Percentiles rank a stretch among this genome's conserved stretches.
Conservation (phyloP, 1,140 invertebrate species). For the Papilio polytes region DNA sequence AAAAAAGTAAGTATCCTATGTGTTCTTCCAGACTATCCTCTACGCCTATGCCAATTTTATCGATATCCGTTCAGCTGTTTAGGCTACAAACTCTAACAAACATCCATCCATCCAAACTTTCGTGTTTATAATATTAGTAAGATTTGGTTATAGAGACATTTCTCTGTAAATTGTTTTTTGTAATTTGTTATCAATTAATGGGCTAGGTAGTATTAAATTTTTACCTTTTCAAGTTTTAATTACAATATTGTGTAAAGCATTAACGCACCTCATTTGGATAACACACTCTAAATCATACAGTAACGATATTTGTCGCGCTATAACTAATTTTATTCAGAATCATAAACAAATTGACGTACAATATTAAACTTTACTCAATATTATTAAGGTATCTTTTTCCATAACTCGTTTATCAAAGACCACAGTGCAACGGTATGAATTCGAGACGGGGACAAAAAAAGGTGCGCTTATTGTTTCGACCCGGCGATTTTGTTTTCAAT, state of each 20-base stretch:
- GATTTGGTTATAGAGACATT: no score
- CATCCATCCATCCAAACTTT: no score
- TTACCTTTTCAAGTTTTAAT: neutral
- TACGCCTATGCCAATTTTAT: no score
- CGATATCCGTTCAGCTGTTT: no score
- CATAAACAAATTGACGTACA: neutral
- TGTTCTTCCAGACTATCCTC: no score
- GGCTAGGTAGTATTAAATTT: neutral
- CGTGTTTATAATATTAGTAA: no score
- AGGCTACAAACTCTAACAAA: no score
- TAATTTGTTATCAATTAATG: neutral
- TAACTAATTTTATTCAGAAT: slow-evolving; percentile 61
- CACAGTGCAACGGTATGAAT: slow-evolving; percentile 55
- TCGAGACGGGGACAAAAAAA: slow-evolving; percentile 58
- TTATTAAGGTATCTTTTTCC: slow-evolving; percentile 39
- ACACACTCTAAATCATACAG: slow-evolving; percentile 48
- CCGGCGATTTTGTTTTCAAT: slow-evolving; percentile 77
- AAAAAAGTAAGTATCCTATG: no score
- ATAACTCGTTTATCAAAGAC: neutral
- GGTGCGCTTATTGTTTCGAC: slow-evolving; percentile 72
- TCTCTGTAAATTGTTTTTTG: neutral
- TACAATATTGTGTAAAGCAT: neutral
- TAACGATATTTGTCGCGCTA: slow-evolving; percentile 48
- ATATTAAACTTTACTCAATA: slow-evolving; percentile 24
- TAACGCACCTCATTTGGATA: slow-evolving; percentile 20